A percentile compares a stretch with the other conserved stretches of the same genome.
Evolutionary conservation across 2,888 invertebrate species (phyloP).

Genomic region (Lysandra bellargus): DNA sequence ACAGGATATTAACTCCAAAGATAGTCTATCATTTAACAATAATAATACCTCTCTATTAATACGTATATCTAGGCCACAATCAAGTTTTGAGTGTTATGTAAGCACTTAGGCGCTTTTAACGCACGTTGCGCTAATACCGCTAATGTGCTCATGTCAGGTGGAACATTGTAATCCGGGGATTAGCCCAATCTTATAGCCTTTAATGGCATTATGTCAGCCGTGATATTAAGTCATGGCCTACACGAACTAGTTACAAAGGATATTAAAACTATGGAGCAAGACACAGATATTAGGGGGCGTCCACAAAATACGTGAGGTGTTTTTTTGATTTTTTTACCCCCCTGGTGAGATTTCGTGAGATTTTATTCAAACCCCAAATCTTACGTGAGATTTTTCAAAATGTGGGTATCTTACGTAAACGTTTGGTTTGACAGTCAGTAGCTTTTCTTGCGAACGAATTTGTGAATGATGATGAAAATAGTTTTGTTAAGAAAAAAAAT

Average conservation of each 20-base stretch:
- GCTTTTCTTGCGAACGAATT: too few relatives aligned
- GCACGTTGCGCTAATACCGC: constrained; percentile 5
- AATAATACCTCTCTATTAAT: background rate
- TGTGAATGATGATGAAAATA: too few relatives aligned
- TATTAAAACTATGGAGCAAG: background rate
- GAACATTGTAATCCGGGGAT: constrained; percentile 2
- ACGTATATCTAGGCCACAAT: background rate
- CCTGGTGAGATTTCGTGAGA: too few relatives aligned
- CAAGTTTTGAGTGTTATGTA: constrained; percentile 14
- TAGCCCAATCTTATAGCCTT: constrained; percentile 4
- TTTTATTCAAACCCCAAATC: too few relatives aligned
- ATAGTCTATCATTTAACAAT: background rate
- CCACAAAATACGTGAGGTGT: too few relatives aligned
- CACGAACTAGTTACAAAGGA: background rate
- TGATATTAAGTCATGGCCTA: constrained; percentile 29
- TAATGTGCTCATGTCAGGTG: constrained; percentile 18
- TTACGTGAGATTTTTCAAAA: too few relatives aligned
- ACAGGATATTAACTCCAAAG: background rate
- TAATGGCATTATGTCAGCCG: constrained; percentile 11
- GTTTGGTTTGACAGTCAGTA: too few relatives aligned
- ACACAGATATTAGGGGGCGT: too few relatives aligned
- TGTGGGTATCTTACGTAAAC: too few relatives aligned
- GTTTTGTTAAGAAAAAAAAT: too few relatives aligned
- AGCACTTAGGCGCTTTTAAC: constrained; percentile 12
- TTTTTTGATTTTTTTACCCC: too few relatives aligned